Base-by-base conservation (phyloP, 2,113 vertebrate species). In the Sceloporus tristichus region DNA sequence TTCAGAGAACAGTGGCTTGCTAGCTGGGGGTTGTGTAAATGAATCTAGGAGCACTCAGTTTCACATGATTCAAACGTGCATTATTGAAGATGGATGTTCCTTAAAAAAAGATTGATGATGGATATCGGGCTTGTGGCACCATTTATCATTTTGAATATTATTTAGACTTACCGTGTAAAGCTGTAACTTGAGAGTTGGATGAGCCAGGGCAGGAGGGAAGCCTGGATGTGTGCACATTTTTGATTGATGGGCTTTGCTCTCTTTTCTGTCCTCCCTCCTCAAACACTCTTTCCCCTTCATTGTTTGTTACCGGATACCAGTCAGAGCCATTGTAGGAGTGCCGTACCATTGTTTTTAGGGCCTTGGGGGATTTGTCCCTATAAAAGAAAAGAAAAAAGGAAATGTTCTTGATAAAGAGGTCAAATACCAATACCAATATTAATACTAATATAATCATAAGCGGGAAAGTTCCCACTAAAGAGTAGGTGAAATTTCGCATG, bases 111-210 rank as follows among this genome's bases (percentile, higher is more conserved):
- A 98, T 98, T 98, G 98, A 98, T 99, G 98, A 99, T 98, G 98
- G 98, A 98, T 98, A 98, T 98, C 95, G 98, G 98, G 97, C 97
- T 97, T 96, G 96, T 98, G 97, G 97, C 97, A 96, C 98, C 98
- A 98, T 99, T 98, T 98, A 98, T 99, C 99, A 99, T 98, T 97
- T 97, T 97, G 98, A 98, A 98, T 98, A 98, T 99, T 99, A 99
- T 99, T 99, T 99, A 99, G 98, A 99, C 98, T 98, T 98, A 98
- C 98, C 96, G 96, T 97, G 98, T 98, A 98, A 98, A 99, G 98
- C 98, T 98, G 99, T 98, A 98, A 99, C 98, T 97, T 97, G 99
- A 99, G 98, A 98, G 97, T 97, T 95, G 97, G 98, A 98, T 97
- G 97, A 96, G 97, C 97, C 91, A 96, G 97, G 97, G 97, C 97